A percentile compares a stretch with the other conserved stretches of the same genome.
These are phyloP conservation scores for Spicauda simplicius DNA, from an alignment of 2,888 invertebrate genomes.

Conservation along the genomic window DNA sequence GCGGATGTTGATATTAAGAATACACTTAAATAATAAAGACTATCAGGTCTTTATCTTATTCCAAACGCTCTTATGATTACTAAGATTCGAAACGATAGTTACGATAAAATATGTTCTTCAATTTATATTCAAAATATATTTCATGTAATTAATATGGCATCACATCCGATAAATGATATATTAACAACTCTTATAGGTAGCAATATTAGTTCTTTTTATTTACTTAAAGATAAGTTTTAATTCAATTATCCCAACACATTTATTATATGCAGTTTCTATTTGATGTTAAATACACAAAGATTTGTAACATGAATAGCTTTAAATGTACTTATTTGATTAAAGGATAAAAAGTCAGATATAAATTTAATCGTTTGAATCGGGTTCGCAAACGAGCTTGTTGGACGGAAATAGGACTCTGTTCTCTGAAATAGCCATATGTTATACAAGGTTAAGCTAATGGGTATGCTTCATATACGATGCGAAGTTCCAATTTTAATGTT, in stretches of 20 bases:
- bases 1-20: neutral
- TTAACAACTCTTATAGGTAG: too few relatives aligned
- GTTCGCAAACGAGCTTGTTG: neutral
- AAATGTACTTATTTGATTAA: neutral
- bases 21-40: neutral
- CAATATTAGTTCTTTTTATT: too few relatives aligned
- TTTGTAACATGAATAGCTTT: neutral
- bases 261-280: too few relatives aligned
- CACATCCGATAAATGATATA: too few relatives aligned
- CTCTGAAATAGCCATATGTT: neutral
- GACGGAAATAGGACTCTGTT: conserved; percentile 7
- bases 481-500: too few relatives aligned
- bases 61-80: neutral
- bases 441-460: neutral
- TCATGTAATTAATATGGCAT: too few relatives aligned
- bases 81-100: neutral
- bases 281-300: neutral
- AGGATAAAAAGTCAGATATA: neutral
- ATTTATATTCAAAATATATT: too few relatives aligned
- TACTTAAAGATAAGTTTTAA: too few relatives aligned
- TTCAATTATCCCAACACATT: too few relatives aligned
- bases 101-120: neutral
- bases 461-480: too few relatives aligned
- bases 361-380: conserved; percentile 13
- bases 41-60: neutral